Percentiles rank a stretch among this genome's conserved stretches.
These are phyloP conservation scores for Rattus rattus DNA, from an alignment of 2,113 vertebrate genomes.

Conservation along the genomic window DNA sequence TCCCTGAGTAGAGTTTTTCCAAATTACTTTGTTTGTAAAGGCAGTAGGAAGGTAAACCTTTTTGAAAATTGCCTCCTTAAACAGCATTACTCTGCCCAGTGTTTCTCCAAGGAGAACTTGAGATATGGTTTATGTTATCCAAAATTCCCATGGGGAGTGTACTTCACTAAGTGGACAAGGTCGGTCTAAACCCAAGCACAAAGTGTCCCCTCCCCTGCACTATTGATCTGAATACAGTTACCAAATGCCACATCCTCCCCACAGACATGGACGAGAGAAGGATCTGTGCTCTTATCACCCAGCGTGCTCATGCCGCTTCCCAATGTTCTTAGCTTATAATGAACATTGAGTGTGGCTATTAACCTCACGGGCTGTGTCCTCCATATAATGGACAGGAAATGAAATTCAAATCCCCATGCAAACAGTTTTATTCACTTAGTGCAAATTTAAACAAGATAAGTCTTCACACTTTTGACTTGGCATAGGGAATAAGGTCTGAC, in stretches of 20 bases:
- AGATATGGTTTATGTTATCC: not conserved
- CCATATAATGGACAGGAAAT: constrained; percentile 24
- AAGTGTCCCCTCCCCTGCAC: not conserved
- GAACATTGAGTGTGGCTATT: not conserved
- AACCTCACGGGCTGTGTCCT: not conserved
- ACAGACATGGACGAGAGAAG: not conserved
- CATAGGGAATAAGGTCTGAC: constrained; percentile 7
- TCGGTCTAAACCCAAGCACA: constrained; percentile 7
- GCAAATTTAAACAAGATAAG: constrained; percentile 27
- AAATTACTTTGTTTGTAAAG: constrained; percentile 36
- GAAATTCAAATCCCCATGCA: constrained; percentile 39
- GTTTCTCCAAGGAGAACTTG: constrained; percentile 46
- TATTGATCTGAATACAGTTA: not conserved
- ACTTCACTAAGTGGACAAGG: constrained; percentile 37
- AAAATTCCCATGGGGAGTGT: constrained; percentile 29
- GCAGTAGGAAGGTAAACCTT: not conserved
- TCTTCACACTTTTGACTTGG: not conserved
- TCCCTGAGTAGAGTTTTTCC: not conserved
- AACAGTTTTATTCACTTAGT: constrained; percentile 43
- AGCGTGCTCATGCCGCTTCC: not conserved
- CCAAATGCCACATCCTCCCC: constrained; percentile 25
- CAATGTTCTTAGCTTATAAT: constrained; percentile 21
- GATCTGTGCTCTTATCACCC: not conserved
- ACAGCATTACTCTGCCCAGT: not conserved
- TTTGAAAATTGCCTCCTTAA: not conserved